Percentiles rank a stretch among this genome's conserved stretches.
phyloP scores from a whole-genome alignment of 2,888 invertebrate genomes.

The Altica lythri region DNA sequence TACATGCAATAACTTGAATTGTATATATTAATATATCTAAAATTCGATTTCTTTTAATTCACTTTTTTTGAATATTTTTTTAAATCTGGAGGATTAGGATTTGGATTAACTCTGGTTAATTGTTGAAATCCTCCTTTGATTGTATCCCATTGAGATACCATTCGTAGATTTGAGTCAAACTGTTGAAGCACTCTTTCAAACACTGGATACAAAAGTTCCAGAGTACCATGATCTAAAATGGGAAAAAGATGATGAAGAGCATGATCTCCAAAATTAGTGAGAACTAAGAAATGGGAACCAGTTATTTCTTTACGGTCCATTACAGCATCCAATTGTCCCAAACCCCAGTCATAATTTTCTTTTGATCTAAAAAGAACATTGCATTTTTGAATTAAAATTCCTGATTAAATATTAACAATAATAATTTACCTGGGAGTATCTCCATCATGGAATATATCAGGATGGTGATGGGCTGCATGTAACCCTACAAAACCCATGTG shows the following conservation, averaged over 20 bases:
- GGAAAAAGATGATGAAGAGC: conserved; percentile 82
- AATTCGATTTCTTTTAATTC: background rate
- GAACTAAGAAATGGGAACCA: conserved; percentile 68
- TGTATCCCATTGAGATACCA: conserved; percentile 63
- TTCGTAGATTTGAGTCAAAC: conserved; percentile 62
- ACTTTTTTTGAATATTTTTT: conserved; percentile 30
- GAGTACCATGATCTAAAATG: conserved; percentile 76
- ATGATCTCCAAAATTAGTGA: conserved; percentile 81
- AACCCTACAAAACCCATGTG: conserved; percentile 68
- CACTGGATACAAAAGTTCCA: conserved; percentile 69
- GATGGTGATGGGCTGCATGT: conserved; percentile 81
- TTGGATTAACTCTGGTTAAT: conserved; percentile 59
- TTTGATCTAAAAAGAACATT: conserved; percentile 51
- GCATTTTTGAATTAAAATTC: background rate
- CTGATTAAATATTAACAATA: conserved; percentile 1
- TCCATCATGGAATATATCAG: conserved; percentile 79
- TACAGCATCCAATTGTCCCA: conserved; percentile 76
- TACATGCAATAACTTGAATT: too few relatives aligned
- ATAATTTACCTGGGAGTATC: conserved; percentile 65
- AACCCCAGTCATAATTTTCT: conserved; percentile 72
- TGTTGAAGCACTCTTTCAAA: conserved; percentile 66
- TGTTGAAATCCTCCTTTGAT: conserved; percentile 71
- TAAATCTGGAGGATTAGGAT: conserved; percentile 48
- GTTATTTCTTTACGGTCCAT: conserved; percentile 74
- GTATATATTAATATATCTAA: too few relatives aligned